Base-by-base conservation (phyloP, 2,888 invertebrate genomes). In the Eupsilia transversa region DNA sequence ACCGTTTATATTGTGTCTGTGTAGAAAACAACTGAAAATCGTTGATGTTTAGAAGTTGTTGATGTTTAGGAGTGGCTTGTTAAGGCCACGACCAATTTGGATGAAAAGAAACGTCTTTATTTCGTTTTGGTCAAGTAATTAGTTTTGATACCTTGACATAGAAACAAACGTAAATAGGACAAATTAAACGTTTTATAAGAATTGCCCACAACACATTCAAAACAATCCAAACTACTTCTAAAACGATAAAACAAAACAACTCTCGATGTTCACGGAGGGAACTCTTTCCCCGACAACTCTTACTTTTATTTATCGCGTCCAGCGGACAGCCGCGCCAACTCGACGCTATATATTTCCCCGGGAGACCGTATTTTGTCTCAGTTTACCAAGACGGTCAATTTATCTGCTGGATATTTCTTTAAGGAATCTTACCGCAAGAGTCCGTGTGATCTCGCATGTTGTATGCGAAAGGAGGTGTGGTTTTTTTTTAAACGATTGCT, bases 321-420 rank as follows among this genome's bases (percentile, higher is more conserved):
- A 17, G 1, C 33, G 60, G 67, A 67, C 67, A 74, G 75, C 3
- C 52, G n/a, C 56, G 57, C 66, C 75, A 33, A 46, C 75, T 63
- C 35, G 23, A 64, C 17, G 63, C 78, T 43, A 64, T 80, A 74
- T 80, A 74, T 80, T 63, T 67, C 43, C 63, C 35, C n/a, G 14
- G 12, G 67, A 80, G 74, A 68, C 52, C 52, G 67, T 67, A 74
- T 80, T 80, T 74, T 74, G 80, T 74, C 67, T 74, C 80, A 43
- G 61, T 80, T 80, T 74, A 78, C 49, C 61, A 67, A 74, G 43
- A 57, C 66, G 33, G 57, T 74, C 38, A 43, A 80, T 80, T 74
- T 80, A 79, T 79, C 57, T 57, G 63, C 43, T 41, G 38, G 23
- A 52, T 78, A 66, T 67, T 80, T 80, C 27, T 66, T 66, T 27